phyloP scores from a whole-genome alignment of 2,797 vertebrate genomes.

The Vireo griseus region DNA sequence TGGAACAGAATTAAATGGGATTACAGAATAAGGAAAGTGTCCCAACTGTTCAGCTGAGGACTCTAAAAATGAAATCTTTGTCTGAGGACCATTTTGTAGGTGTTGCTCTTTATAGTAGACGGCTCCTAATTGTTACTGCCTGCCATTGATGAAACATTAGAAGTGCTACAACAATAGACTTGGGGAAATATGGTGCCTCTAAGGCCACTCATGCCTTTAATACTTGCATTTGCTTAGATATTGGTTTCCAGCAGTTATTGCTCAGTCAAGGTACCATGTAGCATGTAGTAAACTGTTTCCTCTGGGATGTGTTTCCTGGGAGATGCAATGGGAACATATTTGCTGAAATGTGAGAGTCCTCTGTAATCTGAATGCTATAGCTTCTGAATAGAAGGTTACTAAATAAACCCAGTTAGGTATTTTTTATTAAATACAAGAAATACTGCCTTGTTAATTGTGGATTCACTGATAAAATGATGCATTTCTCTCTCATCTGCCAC shows the following conservation, averaged over 20 bases:
- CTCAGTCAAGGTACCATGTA: background rate
- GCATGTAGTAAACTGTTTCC: background rate
- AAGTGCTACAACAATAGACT: background rate
- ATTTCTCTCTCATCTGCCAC: background rate
- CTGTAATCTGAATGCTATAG: background rate
- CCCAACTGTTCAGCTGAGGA: background rate
- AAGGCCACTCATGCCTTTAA: background rate
- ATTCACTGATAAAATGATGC: background rate
- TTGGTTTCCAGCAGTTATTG: background rate
- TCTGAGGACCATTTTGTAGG: background rate
- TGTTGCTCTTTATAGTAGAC: background rate
- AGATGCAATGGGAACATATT: rapidly evolving
- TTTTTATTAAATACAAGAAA: background rate
- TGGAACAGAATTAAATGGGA: conserved; percentile 42
- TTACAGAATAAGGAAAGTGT: background rate
- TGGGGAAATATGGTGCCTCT: background rate
- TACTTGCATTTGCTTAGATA: background rate
- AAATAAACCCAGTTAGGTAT: background rate
- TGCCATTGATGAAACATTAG: background rate
- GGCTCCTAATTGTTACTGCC: background rate
- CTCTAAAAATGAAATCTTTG: background rate
- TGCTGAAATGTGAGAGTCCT: background rate
- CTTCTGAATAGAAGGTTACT: background rate
- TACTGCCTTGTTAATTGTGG: background rate
- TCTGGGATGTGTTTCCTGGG: background rate